Conservation (phyloP, 1,140 invertebrate species). For the Hermetia illucens region DNA sequence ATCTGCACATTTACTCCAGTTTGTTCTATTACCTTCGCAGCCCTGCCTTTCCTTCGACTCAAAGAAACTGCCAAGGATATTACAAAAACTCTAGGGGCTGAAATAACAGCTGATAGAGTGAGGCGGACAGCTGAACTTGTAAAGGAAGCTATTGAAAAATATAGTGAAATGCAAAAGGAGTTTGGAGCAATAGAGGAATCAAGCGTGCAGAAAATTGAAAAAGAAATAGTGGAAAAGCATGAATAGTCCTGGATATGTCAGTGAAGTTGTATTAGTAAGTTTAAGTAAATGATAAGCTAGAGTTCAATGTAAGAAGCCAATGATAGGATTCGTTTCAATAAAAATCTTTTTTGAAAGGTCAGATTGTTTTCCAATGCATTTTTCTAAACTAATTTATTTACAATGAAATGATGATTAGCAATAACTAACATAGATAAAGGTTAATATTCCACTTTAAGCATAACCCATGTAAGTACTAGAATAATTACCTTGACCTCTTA, state of each 20-base stretch:
- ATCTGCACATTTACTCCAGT: slow-evolving; percentile 50
- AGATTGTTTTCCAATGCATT: not conserved
- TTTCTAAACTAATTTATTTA: not conserved
- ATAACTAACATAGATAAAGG: no score
- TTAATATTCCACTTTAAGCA: no score
- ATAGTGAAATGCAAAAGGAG: slow-evolving; percentile 36
- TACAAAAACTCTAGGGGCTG: slow-evolving; percentile 19
- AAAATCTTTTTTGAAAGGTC: not conserved
- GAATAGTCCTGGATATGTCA: slow-evolving; percentile 5
- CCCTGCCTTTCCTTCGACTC: slow-evolving; percentile 29
- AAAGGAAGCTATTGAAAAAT: slow-evolving; percentile 47
- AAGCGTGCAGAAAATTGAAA: not conserved
- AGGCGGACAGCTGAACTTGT: slow-evolving; percentile 44
- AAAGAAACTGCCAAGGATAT: slow-evolving; percentile 19
- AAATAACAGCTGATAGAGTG: slow-evolving; percentile 35
- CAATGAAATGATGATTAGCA: no score
- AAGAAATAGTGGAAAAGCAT: slow-evolving; percentile 13
- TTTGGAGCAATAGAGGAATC: slow-evolving; percentile 6
- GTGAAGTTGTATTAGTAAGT: not conserved
- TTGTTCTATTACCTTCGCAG: slow-evolving; percentile 42
- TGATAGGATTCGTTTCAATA: not conserved
- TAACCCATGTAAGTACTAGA: no score
- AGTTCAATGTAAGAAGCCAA: not conserved
- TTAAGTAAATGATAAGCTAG: not conserved
- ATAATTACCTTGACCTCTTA: no score